Conservation (phyloP, 2,797 vertebrate genomes). For the Myoxocephalus aenaeus region DNA sequence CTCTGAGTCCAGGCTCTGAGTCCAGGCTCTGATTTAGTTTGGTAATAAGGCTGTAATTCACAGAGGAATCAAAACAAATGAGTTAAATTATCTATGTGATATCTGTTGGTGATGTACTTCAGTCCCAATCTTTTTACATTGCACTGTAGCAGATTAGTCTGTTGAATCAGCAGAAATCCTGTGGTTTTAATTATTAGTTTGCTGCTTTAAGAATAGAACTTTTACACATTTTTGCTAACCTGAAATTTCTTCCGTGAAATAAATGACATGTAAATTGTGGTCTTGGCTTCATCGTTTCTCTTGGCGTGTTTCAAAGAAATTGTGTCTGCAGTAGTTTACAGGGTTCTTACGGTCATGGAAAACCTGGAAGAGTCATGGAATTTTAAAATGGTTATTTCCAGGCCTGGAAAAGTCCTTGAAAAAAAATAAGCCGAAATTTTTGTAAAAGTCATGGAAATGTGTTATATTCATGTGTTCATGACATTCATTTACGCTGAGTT, state of each 20-base stretch:
- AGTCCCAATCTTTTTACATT: conserved; percentile 38
- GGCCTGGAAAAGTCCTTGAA: no score
- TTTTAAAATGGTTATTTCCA: no score
- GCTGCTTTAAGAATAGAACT: conserved; percentile 59
- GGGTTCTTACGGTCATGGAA: no score
- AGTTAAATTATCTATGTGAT: conserved; percentile 33
- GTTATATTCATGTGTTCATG: no score
- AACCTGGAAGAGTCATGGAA: no score
- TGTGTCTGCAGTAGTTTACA: neutral
- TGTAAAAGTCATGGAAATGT: no score
- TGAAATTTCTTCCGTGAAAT: conserved; percentile 58
- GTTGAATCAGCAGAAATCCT: conserved; percentile 38
- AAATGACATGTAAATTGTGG: conserved; percentile 50
- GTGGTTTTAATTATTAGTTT: conserved; percentile 61
- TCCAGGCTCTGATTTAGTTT: conserved; percentile 22
- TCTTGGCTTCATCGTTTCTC: neutral
- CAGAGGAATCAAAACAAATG: conserved; percentile 14
- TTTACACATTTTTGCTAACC: conserved; percentile 67
- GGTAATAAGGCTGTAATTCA: conserved; percentile 21
- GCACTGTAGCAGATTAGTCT: conserved; percentile 48
- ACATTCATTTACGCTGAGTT: no score
- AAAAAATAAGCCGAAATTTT: no score
- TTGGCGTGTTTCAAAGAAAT: neutral
- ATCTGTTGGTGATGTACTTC: conserved; percentile 24
- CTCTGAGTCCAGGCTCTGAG: neutral